These are phyloP conservation scores for Arion vulgaris DNA, from an alignment of 1,140 invertebrate genomes.

Conservation along the genomic window DNA sequence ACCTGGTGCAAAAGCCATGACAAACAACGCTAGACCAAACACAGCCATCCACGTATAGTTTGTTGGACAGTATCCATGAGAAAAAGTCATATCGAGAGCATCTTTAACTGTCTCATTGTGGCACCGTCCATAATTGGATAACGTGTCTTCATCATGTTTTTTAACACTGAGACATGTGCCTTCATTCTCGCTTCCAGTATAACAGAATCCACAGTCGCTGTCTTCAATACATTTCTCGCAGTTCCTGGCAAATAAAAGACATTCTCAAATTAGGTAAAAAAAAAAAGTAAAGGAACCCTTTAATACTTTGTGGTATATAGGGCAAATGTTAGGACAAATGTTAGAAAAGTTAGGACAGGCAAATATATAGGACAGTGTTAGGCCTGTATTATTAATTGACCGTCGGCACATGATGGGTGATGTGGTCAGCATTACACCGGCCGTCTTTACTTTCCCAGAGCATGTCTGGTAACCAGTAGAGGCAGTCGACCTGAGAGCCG, in stretches of 20 bases:
- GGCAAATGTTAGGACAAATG: no score
- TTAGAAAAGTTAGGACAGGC: no score
- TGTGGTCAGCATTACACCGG: no score
- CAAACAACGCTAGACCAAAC: slow-evolving; percentile 74
- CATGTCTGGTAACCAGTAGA: no score
- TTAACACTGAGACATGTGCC: slow-evolving; percentile 53
- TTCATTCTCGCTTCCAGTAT: slow-evolving; percentile 34
- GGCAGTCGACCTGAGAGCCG: no score
- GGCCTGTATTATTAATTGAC: no score
- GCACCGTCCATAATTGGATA: slow-evolving; percentile 51
- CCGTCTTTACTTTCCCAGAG: no score
- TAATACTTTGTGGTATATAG: no score
- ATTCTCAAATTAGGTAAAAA: no score
- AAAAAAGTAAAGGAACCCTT: no score
- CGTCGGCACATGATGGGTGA: no score
- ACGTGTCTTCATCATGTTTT: slow-evolving; percentile 51
- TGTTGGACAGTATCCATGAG: slow-evolving; percentile 75
- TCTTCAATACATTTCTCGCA: slow-evolving; percentile 72
- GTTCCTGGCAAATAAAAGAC: slow-evolving; percentile 53
- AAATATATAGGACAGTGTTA: no score
- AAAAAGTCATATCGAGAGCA: slow-evolving; percentile 59
- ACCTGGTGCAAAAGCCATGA: slow-evolving; percentile 76
- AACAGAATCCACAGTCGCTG: slow-evolving; percentile 75
- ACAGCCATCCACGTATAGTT: slow-evolving; percentile 75
- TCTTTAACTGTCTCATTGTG: slow-evolving; percentile 39